phyloP scores from a whole-genome alignment of 2,113 vertebrate genomes.

The Cryptotis parvus region DNA sequence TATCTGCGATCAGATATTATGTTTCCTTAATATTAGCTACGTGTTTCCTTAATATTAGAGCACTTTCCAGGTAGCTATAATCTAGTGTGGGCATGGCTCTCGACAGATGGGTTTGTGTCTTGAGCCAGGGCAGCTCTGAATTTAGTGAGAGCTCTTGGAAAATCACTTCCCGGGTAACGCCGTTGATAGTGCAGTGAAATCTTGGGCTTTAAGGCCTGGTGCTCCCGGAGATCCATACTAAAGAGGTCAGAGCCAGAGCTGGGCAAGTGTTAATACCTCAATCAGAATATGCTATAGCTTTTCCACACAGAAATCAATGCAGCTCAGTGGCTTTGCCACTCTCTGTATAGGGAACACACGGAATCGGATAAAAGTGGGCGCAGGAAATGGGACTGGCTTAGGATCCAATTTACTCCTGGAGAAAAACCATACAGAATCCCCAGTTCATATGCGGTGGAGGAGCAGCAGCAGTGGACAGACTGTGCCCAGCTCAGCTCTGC shows the following conservation, averaged over 20 bases:
- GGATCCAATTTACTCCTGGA: slow-evolving; percentile 58
- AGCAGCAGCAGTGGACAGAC: no score
- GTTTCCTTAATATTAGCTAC: no score
- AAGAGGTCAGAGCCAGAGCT: not conserved
- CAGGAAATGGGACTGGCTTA: not conserved
- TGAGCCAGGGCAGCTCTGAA: slow-evolving; percentile 27
- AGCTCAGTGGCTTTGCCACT: slow-evolving; percentile 44
- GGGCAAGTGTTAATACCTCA: slow-evolving; percentile 13
- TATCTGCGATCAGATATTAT: no score
- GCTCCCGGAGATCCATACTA: not conserved
- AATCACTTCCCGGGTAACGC: slow-evolving; percentile 29
- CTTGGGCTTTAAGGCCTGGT: not conserved
- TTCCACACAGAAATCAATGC: slow-evolving; percentile 75
- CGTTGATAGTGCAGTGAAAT: not conserved
- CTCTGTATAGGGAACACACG: not conserved
- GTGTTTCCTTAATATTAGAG: slow-evolving; percentile 9
- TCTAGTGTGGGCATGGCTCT: not conserved
- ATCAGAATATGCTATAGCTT: slow-evolving; percentile 39
- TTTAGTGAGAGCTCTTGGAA: slow-evolving; percentile 28
- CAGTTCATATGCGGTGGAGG: not conserved
- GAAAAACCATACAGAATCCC: slow-evolving; percentile 64
- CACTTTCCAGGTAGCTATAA: not conserved
- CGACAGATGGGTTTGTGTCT: not conserved
- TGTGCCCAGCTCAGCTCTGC: not conserved
- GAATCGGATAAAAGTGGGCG: not conserved